phyloP scores from a whole-genome alignment of 2,797 vertebrate species.

The Pantherophis vulpinus region DNA sequence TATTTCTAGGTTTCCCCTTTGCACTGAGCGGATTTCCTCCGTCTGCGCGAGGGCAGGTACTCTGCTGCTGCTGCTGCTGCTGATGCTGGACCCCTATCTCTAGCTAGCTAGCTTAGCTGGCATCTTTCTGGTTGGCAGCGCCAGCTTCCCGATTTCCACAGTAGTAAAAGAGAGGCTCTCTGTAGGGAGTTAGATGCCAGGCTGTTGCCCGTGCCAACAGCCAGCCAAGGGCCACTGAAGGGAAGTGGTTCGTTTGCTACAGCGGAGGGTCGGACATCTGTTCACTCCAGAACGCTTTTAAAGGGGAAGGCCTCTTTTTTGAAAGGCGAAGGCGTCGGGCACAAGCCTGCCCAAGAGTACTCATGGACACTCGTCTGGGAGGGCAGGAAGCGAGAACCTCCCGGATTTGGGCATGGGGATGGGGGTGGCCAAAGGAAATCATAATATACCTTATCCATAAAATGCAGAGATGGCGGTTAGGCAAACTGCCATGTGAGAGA shows the following conservation, averaged over 20 bases:
- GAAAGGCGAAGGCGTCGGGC: neutral
- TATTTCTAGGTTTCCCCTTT: conserved; percentile 2
- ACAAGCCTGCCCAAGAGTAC: neutral
- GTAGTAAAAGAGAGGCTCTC: conserved; percentile 38
- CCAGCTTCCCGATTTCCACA: conserved; percentile 11
- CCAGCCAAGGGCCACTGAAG: conserved; percentile 77
- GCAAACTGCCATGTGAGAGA: neutral
- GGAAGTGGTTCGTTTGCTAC: conserved; percentile 88
- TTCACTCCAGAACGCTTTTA: conserved; percentile 83
- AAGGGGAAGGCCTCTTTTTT: conserved; percentile 59
- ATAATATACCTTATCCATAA: neutral
- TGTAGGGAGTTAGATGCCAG: conserved; percentile 67
- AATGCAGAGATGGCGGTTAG: neutral
- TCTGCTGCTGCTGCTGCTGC: neutral
- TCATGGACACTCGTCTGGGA: neutral
- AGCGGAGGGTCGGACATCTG: conserved; percentile 92
- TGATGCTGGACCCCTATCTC: neutral
- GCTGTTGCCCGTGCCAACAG: conserved; percentile 75
- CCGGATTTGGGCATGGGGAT: neutral
- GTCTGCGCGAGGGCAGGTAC: neutral
- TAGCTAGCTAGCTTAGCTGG: conserved; percentile 9
- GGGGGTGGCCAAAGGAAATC: neutral
- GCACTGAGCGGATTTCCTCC: neutral
- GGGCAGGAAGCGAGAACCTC: neutral
- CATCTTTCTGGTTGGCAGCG: conserved; percentile 9